Evolutionary conservation across 2,888 invertebrate species (phyloP).

Genomic region (Xanthorhoe designata): DNA sequence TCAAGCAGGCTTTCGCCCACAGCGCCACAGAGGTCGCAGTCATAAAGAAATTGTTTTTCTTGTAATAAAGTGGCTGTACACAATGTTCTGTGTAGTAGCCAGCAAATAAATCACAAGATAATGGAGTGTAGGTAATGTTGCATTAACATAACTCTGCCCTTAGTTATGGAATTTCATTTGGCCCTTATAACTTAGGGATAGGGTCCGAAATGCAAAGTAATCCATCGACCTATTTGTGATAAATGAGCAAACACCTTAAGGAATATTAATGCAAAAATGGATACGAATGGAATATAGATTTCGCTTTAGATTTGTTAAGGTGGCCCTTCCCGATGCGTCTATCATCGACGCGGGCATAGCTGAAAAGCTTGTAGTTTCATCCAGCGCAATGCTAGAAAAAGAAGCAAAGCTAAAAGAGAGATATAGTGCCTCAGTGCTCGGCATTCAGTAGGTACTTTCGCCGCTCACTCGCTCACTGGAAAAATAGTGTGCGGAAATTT

Average conservation of each 20-base stretch:
- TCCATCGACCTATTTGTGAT: constrained; percentile 46
- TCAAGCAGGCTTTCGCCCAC: too few relatives aligned
- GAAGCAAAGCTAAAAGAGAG: too few relatives aligned
- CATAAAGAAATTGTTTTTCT: too few relatives aligned
- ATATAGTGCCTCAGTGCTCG: too few relatives aligned
- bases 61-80: constrained; percentile 20
- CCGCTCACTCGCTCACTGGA: too few relatives aligned
- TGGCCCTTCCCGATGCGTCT: too few relatives aligned
- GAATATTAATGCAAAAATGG: constrained; percentile 53
- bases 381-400: too few relatives aligned
- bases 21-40: too few relatives aligned
- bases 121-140: constrained; percentile 55
- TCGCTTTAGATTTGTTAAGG: constrained; percentile 14
- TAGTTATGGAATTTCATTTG: constrained; percentile 40
- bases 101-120: constrained; percentile 61
- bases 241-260: constrained; percentile 53
- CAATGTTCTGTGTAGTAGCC: constrained; percentile 26
- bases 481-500: too few relatives aligned
- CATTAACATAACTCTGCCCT: constrained; percentile 62
- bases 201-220: constrained; percentile 38
- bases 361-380: too few relatives aligned
- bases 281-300: constrained; percentile 37
- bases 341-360: too few relatives aligned
- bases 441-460: too few relatives aligned
- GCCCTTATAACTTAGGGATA: constrained; percentile 44